Evolutionary conservation across 2,113 vertebrate species (phyloP).

Genomic region (Cottus gobio): DNA sequence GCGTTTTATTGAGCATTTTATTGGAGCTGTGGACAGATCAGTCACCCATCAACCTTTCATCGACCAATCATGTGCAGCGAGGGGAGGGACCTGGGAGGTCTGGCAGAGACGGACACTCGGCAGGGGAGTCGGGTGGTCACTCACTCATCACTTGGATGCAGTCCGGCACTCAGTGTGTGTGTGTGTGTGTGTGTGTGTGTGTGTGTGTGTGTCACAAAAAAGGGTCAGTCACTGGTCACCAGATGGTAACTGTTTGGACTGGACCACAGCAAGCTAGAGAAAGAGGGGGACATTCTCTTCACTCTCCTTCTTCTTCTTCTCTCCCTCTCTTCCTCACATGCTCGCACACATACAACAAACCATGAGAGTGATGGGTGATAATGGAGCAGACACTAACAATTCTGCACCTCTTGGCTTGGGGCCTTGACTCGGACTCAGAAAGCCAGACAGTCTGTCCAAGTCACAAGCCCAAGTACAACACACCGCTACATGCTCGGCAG

Average conservation of each 20-base stretch:
- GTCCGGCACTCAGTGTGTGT: conserved; percentile 51
- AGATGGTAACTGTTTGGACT: conserved; percentile 84
- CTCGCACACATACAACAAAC: conserved; percentile 55
- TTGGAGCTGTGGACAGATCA: conserved; percentile 64
- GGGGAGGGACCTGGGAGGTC: conserved; percentile 70
- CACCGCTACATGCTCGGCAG: conserved; percentile 55
- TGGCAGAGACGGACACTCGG: conserved; percentile 61
- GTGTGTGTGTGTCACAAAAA: conserved; percentile 42
- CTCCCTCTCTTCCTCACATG: conserved; percentile 16
- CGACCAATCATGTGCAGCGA: conserved; percentile 70
- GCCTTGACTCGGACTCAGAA: conserved; percentile 61
- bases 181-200: conserved; percentile 41
- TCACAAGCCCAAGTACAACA: conserved; percentile 68
- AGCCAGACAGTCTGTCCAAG: conserved; percentile 68
- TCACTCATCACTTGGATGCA: conserved; percentile 79
- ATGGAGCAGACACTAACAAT: conserved; percentile 78
- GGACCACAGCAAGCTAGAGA: conserved; percentile 63
- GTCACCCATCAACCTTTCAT: conserved; percentile 80
- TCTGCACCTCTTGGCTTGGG: conserved; percentile 72
- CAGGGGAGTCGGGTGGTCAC: conserved; percentile 59
- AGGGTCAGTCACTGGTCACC: conserved; percentile 82
- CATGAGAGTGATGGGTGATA: conserved; percentile 72
- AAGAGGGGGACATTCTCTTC: conserved; percentile 67
- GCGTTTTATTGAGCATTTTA: conserved; percentile 78
- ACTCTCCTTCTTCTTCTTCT: conserved; percentile 31